Percentiles rank a stretch among this genome's conserved stretches.
Evolutionary conservation across 1,140 invertebrate genomes (phyloP).

Genomic region (Sycophila sp.): DNA sequence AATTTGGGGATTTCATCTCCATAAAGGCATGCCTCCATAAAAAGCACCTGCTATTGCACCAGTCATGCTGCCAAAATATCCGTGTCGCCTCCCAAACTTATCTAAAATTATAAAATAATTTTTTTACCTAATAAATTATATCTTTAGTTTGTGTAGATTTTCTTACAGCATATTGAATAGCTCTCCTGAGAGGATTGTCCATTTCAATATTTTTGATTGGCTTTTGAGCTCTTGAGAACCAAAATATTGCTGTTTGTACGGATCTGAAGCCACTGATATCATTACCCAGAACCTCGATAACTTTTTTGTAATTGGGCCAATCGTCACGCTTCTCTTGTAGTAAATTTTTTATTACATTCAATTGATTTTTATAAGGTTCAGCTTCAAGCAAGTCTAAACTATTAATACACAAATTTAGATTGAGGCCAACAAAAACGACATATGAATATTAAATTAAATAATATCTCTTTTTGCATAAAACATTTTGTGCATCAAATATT

Average conservation of each 20-base stretch:
- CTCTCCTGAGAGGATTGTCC: slow-evolving; percentile 71
- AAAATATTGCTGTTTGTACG: slow-evolving; percentile 82
- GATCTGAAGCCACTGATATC: slow-evolving; percentile 74
- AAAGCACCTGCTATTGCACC: slow-evolving; percentile 80
- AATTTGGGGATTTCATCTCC: slow-evolving; percentile 68
- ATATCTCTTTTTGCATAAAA: too few species aligned
- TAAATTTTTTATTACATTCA: slow-evolving; percentile 65
- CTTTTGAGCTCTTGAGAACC: slow-evolving; percentile 73
- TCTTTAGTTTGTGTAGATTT: not conserved
- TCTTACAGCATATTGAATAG: slow-evolving; percentile 68
- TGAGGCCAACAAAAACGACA: too few species aligned
- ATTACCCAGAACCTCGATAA: slow-evolving; percentile 72
- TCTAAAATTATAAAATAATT: slow-evolving; percentile 69
- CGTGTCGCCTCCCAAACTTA: slow-evolving; percentile 81
- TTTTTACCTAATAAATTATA: not conserved
- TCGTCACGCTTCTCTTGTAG: slow-evolving; percentile 55
- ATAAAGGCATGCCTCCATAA: slow-evolving; percentile 74
- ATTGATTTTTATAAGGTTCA: slow-evolving; percentile 65
- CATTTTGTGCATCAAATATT: too few species aligned
- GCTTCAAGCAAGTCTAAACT: slow-evolving; percentile 52
- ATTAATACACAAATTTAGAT: slow-evolving; percentile 32
- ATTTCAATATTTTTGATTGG: slow-evolving; percentile 68
- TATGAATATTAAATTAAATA: too few species aligned
- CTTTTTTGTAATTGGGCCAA: slow-evolving; percentile 61
- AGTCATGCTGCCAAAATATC: slow-evolving; percentile 84